Evolutionary conservation across 23 tunicate genomes (phyloP).

Genomic region (Clavelina lepadiformis): DNA sequence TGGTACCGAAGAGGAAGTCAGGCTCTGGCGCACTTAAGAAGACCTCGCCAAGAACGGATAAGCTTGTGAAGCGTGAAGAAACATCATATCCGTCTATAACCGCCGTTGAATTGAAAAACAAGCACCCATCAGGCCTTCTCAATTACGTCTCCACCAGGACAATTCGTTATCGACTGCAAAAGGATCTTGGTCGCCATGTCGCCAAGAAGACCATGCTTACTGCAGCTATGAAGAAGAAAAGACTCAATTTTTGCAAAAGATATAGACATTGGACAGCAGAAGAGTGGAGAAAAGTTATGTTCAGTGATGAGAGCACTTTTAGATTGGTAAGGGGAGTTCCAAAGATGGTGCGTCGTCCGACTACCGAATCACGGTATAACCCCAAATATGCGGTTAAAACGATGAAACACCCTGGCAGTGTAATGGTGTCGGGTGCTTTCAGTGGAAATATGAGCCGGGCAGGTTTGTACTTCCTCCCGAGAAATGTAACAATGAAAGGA

Average conservation of each 20-base stretch:
- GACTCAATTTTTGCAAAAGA: conserved; percentile 20
- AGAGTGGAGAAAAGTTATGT: conserved; percentile 19
- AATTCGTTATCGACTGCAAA: conserved; percentile 7
- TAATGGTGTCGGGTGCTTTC: conserved; percentile 13
- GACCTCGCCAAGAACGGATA: conserved; percentile 13
- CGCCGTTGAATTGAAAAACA: conserved; percentile 15
- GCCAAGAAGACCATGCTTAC: conserved; percentile 21
- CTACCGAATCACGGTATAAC: conserved; percentile 4
- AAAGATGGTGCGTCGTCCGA: not conserved
- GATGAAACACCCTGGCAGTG: conserved; percentile 14
- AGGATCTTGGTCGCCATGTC: conserved; percentile 8
- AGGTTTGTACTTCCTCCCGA: conserved; percentile 3
- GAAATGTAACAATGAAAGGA: conserved; percentile 17
- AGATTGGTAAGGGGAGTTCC: conserved; percentile 18
- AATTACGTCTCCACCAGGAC: conserved; percentile 17
- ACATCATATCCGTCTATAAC: conserved; percentile 12
- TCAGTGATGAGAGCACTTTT: conserved; percentile 18
- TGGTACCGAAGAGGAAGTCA: conserved; percentile 14
- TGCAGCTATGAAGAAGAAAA: conserved; percentile 6
- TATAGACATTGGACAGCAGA: conserved; percentile 17
- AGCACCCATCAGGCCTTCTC: conserved; percentile 11
- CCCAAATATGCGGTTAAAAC: conserved; percentile 6
- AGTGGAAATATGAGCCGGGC: conserved; percentile 20
- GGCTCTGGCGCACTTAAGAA: conserved; percentile 10
- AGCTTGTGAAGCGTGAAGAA: conserved; percentile 9